Base-by-base conservation (phyloP, 2,113 vertebrate species). In the Spea multiplicata region DNA sequence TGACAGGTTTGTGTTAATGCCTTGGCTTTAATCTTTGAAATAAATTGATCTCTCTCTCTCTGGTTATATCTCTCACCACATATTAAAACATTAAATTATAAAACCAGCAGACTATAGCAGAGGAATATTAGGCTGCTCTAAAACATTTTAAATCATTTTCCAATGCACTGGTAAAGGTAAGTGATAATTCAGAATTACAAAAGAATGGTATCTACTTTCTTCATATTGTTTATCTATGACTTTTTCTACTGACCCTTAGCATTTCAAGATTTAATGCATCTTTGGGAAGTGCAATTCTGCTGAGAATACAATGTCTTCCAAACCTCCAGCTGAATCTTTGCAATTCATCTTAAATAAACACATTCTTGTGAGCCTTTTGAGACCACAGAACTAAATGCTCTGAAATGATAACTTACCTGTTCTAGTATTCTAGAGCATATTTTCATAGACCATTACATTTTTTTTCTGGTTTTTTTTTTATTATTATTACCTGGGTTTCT, bases 401-500 rank as follows among this genome's bases (percentile, higher is more conserved):
- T 59, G 67, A 79, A 79, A 66, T 73, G 62, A 50, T 47, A 66
- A 73, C 66, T 66, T 66, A 49, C 45, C 73, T 57, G 74, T 67
- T 67, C 30, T 67, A 57, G 59, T 55, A 57, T 71, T 72, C 57
- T 45, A 48, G 50, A 66, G 76, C 49, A 46, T 14, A 78, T 73
- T 71, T 17, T 65, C 57, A 78, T 50, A 53, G 13, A 10, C 45
- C 5, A 65, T 50, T 52, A 48, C 47, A 10, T 59, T 13, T 64
- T 66, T 10, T 78, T 49, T 12, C 3, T 59, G 50, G 4, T 3
- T 7, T 6, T 65, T 44, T 6, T 73, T 62, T 62, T 59, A 49
- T 76, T 9, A 30, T 30, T 73, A 45, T 86, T 89, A 98, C 97
- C 96, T 99, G 97, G 79, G 97, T 99, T 90, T 99, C 97, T 72